phyloP scores from a whole-genome alignment of 2,113 vertebrate species.

The Megaleporinus macrocephalus region DNA sequence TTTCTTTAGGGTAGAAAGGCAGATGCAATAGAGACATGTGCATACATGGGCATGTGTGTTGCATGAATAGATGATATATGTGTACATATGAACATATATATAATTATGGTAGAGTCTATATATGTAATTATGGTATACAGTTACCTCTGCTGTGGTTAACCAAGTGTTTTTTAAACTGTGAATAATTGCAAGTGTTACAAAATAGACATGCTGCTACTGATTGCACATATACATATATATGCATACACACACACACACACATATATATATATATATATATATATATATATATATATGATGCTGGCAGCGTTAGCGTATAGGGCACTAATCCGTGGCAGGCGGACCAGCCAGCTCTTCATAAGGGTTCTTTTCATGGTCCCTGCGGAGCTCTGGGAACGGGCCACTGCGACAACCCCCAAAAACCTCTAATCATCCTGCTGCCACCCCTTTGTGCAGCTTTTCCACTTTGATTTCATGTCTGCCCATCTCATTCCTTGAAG shows the following conservation, averaged over 20 bases:
- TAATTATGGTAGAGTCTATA: background rate
- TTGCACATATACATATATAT: no score
- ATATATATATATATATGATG: constrained; percentile 8
- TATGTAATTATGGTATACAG: background rate
- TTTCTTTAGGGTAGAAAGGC: no score
- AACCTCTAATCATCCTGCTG: constrained; percentile 70
- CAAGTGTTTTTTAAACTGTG: background rate
- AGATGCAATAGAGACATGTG: no score
- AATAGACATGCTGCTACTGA: no score
- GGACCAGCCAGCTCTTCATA: constrained; percentile 76
- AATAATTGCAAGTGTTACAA: no score
- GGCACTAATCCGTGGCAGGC: constrained; percentile 72
- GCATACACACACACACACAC: no score
- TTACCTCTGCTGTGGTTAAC: background rate
- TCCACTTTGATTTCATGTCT: constrained; percentile 81
- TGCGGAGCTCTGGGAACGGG: constrained; percentile 66
- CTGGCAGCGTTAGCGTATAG: constrained; percentile 63
- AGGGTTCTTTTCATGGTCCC: constrained; percentile 70
- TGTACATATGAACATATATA: background rate
- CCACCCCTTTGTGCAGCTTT: constrained; percentile 77
- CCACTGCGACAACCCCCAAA: constrained; percentile 55
- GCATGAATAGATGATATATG: background rate
- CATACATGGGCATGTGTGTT: no score
- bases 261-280: no score
- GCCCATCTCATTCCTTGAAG: constrained; percentile 65